These are phyloP conservation scores for Drosophila nasuta DNA, from an alignment of 1,140 invertebrate genomes.

Conservation along the genomic window DNA sequence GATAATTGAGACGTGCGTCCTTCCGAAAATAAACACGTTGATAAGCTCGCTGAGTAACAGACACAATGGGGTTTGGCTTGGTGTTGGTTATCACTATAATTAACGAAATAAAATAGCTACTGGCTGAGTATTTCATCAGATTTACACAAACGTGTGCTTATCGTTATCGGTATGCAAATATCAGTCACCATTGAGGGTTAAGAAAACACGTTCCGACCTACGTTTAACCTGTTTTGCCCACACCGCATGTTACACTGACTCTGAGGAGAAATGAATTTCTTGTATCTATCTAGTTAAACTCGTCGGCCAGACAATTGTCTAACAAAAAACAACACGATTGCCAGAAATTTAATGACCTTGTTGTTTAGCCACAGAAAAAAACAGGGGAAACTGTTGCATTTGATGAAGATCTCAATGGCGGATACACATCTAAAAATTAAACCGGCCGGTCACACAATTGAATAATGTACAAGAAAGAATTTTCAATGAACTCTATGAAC, in stretches of 20 bases:
- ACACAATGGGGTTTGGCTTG: conserved; percentile 17
- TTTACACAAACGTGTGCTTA: background rate
- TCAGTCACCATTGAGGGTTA: conserved; percentile 11
- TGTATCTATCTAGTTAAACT: background rate
- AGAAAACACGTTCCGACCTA: conserved; percentile 17
- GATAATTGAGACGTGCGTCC: conserved; percentile 26
- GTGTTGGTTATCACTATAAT: conserved; percentile 25
- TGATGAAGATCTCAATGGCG: background rate
- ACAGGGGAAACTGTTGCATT: conserved; percentile 5
- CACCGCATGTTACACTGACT: background rate
- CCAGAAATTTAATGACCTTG: conserved; percentile 47
- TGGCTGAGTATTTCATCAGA: conserved; percentile 26
- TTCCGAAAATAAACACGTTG: background rate
- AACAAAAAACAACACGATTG: conserved; percentile 19
- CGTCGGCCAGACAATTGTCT: conserved; percentile 17
- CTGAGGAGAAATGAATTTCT: conserved; percentile 11
- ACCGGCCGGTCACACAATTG: conserved; percentile 16
- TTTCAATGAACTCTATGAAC: no score
- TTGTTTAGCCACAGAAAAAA: background rate
- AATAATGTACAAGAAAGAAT: no score
- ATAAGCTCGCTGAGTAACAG: background rate
- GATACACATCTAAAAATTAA: background rate
- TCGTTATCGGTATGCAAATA: conserved; percentile 19
- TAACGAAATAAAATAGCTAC: conserved; percentile 16
- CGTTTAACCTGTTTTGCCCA: conserved; percentile 32